phyloP scores from a whole-genome alignment of 2,888 invertebrate genomes.

The Xestobium rufovillosum region DNA sequence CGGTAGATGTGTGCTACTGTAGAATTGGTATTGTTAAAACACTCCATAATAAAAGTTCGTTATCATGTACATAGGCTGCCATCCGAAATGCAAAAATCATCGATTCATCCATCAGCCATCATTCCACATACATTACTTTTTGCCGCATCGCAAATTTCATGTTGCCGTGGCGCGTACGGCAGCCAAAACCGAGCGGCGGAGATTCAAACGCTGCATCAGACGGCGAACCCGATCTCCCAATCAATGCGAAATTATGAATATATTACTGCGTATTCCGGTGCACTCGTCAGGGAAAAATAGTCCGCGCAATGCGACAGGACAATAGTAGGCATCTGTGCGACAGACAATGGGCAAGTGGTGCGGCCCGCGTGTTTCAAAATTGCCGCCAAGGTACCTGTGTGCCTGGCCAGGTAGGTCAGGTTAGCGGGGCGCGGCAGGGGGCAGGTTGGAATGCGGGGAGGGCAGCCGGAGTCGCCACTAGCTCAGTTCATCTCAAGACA shows the following conservation, averaged over 20 bases:
- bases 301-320: constrained; percentile 41
- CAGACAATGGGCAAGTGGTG: constrained; percentile 36
- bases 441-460: constrained; percentile 43
- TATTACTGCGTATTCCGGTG: constrained; percentile 37
- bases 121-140: too few relatives aligned
- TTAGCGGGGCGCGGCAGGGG: constrained; percentile 39
- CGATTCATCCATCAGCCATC: too few relatives aligned
- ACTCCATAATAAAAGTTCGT: too few relatives aligned
- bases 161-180: not conserved
- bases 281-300: constrained; percentile 34
- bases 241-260: constrained; percentile 35
- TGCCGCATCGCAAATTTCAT: too few relatives aligned
- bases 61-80: too few relatives aligned
- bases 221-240: constrained; percentile 26
- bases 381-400: constrained; percentile 28
- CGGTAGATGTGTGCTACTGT: too few relatives aligned
- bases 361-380: constrained; percentile 32
- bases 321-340: constrained; percentile 40
- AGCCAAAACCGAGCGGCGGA: constrained; percentile 11
- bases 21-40: too few relatives aligned
- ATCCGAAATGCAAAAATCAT: too few relatives aligned
- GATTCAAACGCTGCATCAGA: constrained; percentile 21
- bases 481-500: constrained; percentile 40
- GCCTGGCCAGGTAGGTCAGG: constrained; percentile 33
- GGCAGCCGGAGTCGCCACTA: constrained; percentile 36